Conservation (phyloP, 2,888 invertebrate species). For the Cantharis lateralis region DNA sequence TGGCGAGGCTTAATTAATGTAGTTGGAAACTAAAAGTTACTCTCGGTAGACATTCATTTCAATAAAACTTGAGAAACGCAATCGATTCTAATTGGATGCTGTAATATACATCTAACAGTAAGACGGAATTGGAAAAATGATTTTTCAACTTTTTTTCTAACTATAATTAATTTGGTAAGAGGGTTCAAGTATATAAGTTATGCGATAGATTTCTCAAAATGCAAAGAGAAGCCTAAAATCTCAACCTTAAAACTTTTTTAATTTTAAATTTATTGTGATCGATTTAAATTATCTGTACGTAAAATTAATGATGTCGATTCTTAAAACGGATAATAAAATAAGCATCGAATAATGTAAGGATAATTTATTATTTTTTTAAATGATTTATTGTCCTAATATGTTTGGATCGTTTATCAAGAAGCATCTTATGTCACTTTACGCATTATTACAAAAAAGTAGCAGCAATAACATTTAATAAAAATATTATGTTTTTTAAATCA, state of each 20-base stretch:
- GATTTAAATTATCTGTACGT: not conserved
- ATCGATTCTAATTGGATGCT: not conserved
- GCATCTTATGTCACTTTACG: not conserved
- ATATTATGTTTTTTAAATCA: too few species aligned
- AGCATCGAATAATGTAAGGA: not conserved
- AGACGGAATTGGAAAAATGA: not conserved
- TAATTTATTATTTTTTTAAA: not conserved
- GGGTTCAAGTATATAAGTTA: not conserved
- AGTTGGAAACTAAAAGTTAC: not conserved
- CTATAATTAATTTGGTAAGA: not conserved
- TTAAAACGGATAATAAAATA: not conserved
- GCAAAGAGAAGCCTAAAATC: not conserved
- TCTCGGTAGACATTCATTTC: not conserved
- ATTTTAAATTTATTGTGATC: not conserved
- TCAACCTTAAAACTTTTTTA: not conserved
- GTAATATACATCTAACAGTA: not conserved
- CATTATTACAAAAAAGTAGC: not conserved
- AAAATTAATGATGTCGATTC: not conserved
- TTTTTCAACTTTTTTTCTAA: not conserved
- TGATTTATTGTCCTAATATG: not conserved
- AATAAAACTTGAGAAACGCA: not conserved
- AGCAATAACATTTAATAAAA: not conserved
- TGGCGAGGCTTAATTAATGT: conserved; percentile 12
- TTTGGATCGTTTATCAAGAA: not conserved
- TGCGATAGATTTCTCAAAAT: not conserved